Evolutionary conservation across 2,888 invertebrate genomes (phyloP).

Genomic region (Synergus gifuensis): DNA sequence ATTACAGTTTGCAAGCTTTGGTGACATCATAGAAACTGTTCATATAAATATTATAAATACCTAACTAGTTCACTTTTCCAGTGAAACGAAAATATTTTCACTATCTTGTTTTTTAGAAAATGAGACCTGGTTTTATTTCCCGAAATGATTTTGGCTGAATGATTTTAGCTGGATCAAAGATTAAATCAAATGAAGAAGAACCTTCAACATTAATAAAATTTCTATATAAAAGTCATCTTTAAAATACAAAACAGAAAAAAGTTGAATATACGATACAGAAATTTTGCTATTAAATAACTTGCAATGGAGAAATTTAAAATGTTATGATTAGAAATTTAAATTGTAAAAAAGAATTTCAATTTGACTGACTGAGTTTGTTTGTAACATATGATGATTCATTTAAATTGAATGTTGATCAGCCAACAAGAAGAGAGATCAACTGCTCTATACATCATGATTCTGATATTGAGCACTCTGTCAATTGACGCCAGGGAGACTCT

Average conservation of each 20-base stretch:
- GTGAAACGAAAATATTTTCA: too few relatives aligned
- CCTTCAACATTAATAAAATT: neutral
- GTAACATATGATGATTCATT: neutral
- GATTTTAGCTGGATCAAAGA: neutral
- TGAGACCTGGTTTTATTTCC: neutral
- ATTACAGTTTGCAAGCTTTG: neutral
- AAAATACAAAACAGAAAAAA: too few relatives aligned
- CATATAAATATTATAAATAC: too few relatives aligned
- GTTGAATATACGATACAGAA: too few relatives aligned
- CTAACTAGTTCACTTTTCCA: too few relatives aligned
- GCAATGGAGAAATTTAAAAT: too few relatives aligned
- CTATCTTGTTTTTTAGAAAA: neutral
- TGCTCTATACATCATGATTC: neutral
- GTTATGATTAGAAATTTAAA: too few relatives aligned
- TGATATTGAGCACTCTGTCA: constrained; percentile 19
- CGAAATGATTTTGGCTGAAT: neutral
- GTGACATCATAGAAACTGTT: too few relatives aligned
- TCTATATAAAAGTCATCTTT: too few relatives aligned
- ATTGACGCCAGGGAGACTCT: neutral
- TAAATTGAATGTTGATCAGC: neutral
- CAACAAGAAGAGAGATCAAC: neutral
- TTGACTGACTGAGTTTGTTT: too few relatives aligned
- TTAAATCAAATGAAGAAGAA: neutral
- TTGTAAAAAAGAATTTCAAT: too few relatives aligned
- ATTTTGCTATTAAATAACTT: too few relatives aligned